A percentile compares a stretch with the other conserved stretches of the same genome.
These are phyloP conservation scores for Dipodomys merriami DNA, from an alignment of 2,113 vertebrate species.

Conservation along the genomic window DNA sequence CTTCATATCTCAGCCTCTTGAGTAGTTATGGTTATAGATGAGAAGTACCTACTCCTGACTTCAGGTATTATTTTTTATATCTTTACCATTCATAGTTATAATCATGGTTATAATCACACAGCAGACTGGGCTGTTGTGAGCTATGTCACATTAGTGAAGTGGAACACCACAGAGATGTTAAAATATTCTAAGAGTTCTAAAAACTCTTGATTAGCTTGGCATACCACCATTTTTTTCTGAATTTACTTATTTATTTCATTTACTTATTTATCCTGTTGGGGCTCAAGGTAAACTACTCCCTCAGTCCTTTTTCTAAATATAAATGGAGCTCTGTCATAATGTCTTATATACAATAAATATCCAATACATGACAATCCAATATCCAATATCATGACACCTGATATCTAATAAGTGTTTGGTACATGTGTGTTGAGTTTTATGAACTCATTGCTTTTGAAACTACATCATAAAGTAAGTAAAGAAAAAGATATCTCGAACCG, in stretches of 20 bases:
- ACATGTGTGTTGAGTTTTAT: not conserved
- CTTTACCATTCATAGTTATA: not conserved
- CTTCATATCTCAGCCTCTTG: too few relatives aligned
- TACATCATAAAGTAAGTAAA: not conserved
- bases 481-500: not conserved
- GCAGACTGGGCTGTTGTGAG: not conserved
- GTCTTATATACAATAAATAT: not conserved
- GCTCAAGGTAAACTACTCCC: not conserved
- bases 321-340: not conserved
- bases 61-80: not conserved
- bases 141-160: not conserved
- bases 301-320: not conserved
- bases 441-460: not conserved
- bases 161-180: not conserved
- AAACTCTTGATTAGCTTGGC: not conserved
- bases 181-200: not conserved
- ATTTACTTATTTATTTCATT: too few relatives aligned
- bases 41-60: too few relatives aligned
- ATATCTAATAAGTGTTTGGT: not conserved
- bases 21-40: too few relatives aligned
- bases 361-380: not conserved
- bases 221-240: not conserved
- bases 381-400: not conserved
- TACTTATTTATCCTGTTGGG: not conserved
- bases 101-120: not conserved